These are phyloP conservation scores for Germaria angustata DNA, from an alignment of 2,888 invertebrate genomes.

Conservation along the genomic window DNA sequence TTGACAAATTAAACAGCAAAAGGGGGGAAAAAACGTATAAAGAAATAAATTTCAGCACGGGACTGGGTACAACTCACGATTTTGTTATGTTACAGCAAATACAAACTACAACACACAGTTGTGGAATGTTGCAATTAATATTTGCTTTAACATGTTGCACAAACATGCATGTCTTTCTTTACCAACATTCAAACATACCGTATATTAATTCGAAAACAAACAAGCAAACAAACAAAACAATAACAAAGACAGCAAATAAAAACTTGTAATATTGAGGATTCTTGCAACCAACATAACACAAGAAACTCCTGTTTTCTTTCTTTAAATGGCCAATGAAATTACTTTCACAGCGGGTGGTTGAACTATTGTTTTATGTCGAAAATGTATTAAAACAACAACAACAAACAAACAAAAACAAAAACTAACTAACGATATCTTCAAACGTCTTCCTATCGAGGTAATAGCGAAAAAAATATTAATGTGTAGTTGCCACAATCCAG, in stretches of 20 bases:
- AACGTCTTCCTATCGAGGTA: neutral
- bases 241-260: neutral
- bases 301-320: conserved; percentile 46
- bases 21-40: neutral
- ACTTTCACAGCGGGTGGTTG: conserved; percentile 57
- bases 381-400: neutral
- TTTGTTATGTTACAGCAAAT: conserved; percentile 37
- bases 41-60: conserved; percentile 29
- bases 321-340: conserved; percentile 54
- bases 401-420: too few species aligned
- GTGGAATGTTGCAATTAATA: conserved; percentile 44
- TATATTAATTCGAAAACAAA: neutral
- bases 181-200: neutral
- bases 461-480: too few species aligned
- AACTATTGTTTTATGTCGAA: conserved; percentile 16
- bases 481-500: too few species aligned
- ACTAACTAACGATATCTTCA: neutral
- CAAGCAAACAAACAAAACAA: neutral
- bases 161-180: conserved; percentile 9
- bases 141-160: conserved; percentile 35
- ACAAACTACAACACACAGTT: conserved; percentile 5
- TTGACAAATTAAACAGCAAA: conserved; percentile 32
- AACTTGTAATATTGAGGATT: neutral
- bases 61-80: conserved; percentile 44
- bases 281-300: conserved; percentile 6